phyloP scores from a whole-genome alignment of 2,797 vertebrate genomes.

The Anas bernieri region DNA sequence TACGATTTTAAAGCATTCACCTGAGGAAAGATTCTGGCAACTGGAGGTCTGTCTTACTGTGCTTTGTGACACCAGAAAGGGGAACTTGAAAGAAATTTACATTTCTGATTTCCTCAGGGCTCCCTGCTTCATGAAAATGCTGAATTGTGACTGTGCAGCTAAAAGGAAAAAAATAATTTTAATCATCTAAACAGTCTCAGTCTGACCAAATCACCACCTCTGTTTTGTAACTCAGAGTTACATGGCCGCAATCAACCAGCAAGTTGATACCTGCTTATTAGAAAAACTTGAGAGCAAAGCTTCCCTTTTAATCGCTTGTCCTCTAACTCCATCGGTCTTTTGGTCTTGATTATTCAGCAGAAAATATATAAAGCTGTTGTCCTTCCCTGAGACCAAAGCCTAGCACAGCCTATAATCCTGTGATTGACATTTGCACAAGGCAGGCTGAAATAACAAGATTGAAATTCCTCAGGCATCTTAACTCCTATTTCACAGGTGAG shows the following conservation, averaged over 20 bases:
- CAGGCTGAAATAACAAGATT: neutral
- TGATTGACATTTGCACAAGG: neutral
- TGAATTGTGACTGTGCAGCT: neutral
- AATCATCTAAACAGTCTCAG: neutral
- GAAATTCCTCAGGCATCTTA: neutral
- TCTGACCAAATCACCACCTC: neutral
- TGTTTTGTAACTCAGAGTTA: neutral
- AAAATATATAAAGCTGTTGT: neutral
- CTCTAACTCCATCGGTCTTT: neutral
- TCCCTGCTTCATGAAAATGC: neutral
- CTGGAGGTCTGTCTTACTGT: neutral
- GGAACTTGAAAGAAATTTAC: conserved; percentile 21
- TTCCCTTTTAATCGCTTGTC: neutral
- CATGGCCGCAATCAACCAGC: neutral
- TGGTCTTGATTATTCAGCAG: neutral
- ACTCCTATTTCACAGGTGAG: neutral
- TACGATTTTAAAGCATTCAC: neutral
- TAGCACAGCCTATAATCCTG: neutral
- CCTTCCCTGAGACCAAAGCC: neutral
- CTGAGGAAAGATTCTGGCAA: neutral
- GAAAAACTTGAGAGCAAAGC: neutral
- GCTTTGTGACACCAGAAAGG: neutral
- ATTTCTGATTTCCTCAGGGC: conserved; percentile 5
- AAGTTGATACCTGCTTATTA: neutral
- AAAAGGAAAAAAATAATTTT: neutral